These are phyloP conservation scores for Dolichoris vasculosae DNA, from an alignment of 1,140 invertebrate species.

Conservation along the genomic window DNA sequence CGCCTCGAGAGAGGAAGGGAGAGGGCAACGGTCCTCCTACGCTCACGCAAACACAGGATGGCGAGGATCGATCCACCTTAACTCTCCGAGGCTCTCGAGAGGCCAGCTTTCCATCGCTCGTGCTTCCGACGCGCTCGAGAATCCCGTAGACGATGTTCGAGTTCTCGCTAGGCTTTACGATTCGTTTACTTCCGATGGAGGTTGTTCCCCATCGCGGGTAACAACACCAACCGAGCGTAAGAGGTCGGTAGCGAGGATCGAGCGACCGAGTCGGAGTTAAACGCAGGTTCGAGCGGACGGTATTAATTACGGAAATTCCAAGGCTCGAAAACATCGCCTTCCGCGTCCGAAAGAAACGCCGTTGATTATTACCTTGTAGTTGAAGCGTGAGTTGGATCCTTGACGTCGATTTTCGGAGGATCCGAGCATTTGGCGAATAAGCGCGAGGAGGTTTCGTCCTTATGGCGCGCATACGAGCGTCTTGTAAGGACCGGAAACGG, in stretches of 20 bases:
- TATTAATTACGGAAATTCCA: not conserved
- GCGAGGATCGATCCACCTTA: slow-evolving; percentile 59
- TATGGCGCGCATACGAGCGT: slow-evolving; percentile 35
- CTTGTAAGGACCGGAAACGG: slow-evolving; percentile 61
- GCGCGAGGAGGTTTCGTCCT: not conserved
- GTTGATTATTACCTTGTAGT: too few species aligned
- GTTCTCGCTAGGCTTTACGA: not conserved
- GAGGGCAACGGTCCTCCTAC: not conserved
- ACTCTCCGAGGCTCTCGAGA: not conserved
- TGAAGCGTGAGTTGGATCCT: not conserved
- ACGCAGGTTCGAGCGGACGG: not conserved
- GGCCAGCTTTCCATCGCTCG: not conserved
- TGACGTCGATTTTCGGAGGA: not conserved
- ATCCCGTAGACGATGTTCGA: not conserved
- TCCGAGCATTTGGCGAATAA: slow-evolving; percentile 7
- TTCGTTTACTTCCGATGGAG: not conserved
- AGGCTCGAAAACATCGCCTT: not conserved
- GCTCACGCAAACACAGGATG: slow-evolving; percentile 49
- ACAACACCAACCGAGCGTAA: too few species aligned
- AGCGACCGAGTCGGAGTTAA: too few species aligned
- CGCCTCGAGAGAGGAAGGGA: slow-evolving; percentile 44
- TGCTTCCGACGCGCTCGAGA: not conserved
- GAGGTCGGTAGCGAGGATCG: too few species aligned
- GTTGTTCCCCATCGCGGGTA: too few species aligned
- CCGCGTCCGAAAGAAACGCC: not conserved